Evolutionary conservation across 2,797 vertebrate genomes (phyloP).

Genomic region (Dendrocincla tyrannina): DNA sequence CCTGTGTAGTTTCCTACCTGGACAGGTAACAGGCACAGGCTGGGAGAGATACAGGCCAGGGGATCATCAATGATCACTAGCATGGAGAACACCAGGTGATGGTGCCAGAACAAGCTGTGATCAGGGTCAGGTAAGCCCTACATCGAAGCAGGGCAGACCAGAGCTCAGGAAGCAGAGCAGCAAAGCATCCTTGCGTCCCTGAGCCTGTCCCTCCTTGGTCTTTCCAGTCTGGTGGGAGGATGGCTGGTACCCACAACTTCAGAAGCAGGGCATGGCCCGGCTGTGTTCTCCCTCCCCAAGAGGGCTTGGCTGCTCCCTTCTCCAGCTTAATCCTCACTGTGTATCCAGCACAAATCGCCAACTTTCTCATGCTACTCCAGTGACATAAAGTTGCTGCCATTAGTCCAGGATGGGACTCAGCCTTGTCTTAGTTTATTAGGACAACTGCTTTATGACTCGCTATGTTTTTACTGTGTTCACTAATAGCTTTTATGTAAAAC

Average conservation of each 20-base stretch:
- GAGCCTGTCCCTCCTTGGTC: background rate
- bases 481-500: background rate
- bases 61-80: background rate
- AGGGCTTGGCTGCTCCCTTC: background rate
- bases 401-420: background rate
- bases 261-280: background rate
- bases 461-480: background rate
- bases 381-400: background rate
- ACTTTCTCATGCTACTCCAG: background rate
- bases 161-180: background rate
- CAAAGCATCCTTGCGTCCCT: background rate
- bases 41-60: background rate
- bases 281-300: background rate
- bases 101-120: background rate
- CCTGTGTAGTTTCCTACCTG: background rate
- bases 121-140: background rate
- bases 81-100: background rate
- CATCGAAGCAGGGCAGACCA: background rate
- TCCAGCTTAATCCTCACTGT: background rate
- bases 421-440: background rate
- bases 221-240: background rate
- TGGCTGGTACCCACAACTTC: background rate
- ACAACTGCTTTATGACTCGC: background rate
- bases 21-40: background rate
- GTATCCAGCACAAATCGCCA: background rate